These are phyloP conservation scores for Phylloscopus trochiloides DNA, from an alignment of 2,113 vertebrate genomes.

Conservation along the genomic window DNA sequence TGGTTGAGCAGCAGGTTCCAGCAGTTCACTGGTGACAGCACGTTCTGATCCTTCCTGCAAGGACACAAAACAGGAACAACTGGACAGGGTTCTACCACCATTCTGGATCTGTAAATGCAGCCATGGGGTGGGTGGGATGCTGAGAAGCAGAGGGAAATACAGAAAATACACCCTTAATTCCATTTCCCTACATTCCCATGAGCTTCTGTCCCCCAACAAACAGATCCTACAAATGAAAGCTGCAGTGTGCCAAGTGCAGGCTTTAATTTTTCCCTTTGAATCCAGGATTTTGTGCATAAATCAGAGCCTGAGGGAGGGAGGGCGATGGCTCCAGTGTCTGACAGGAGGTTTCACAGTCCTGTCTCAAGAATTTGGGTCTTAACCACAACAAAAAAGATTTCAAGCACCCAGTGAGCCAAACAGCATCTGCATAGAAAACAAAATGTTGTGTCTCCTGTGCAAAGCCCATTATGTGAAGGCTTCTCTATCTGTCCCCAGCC, in stretches of 20 bases:
- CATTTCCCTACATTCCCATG: accelerated
- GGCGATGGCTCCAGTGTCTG: not conserved
- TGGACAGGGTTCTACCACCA: accelerated
- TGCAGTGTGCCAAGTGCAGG: not conserved
- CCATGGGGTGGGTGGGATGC: not conserved
- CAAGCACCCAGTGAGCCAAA: not conserved
- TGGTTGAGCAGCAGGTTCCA: slow-evolving; percentile 97
- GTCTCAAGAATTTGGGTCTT: not conserved
- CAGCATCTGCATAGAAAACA: not conserved
- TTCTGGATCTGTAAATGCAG: accelerated
- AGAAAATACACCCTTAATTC: accelerated
- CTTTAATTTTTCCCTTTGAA: not conserved
- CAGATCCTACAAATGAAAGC: not conserved
- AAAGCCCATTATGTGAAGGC: not conserved
- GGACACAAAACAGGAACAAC: not conserved
- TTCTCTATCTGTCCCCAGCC: not conserved
- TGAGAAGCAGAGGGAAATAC: not conserved
- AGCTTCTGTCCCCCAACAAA: not conserved
- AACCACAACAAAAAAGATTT: not conserved
- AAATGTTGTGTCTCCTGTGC: not conserved
- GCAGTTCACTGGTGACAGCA: slow-evolving; percentile 94
- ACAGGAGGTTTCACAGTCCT: not conserved
- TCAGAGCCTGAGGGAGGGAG: not conserved
- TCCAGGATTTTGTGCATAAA: not conserved
- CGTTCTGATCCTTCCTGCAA: slow-evolving; percentile 91